Evolutionary conservation across 1,140 invertebrate species (phyloP).

Genomic region (Gerris buenoi): DNA sequence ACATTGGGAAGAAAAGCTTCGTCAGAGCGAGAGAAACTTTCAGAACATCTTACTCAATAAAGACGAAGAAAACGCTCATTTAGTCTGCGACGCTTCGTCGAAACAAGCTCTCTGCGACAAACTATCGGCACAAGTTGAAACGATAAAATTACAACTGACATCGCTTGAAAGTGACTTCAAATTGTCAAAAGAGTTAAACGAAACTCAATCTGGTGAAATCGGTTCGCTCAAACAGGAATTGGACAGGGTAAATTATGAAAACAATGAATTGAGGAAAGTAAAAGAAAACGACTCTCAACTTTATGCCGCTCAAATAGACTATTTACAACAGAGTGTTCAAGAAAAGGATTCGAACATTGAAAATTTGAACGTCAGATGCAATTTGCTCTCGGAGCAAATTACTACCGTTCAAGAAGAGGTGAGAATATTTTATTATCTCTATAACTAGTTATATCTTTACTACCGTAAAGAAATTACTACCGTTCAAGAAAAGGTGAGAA

Average conservation of each 20-base stretch:
- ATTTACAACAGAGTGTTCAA: not conserved
- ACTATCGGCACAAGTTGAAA: not conserved
- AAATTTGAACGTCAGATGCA: not conserved
- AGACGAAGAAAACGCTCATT: slow-evolving; percentile 16
- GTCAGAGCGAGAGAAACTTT: slow-evolving; percentile 4
- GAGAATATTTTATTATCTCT: no score
- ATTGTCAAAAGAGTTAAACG: not conserved
- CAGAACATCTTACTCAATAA: slow-evolving; percentile 14
- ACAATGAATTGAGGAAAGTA: not conserved
- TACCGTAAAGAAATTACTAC: not conserved
- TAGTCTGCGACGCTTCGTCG: slow-evolving; percentile 9
- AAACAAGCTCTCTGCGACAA: slow-evolving; percentile 7
- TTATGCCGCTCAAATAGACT: not conserved
- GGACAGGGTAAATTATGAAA: slow-evolving; percentile 8
- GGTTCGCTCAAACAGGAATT: not conserved
- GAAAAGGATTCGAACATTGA: not conserved
- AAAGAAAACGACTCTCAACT: slow-evolving; percentile 7
- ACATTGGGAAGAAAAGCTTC: not conserved
- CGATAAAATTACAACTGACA: not conserved
- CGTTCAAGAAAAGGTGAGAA: not conserved
- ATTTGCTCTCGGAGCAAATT: not conserved
- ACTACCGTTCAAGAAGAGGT: not conserved
- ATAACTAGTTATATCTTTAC: no score
- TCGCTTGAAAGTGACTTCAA: not conserved
- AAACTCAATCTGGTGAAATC: not conserved